Conservation (phyloP, 35 echinoderm and acorn worm genomes). For the Chiridota heheva region DNA sequence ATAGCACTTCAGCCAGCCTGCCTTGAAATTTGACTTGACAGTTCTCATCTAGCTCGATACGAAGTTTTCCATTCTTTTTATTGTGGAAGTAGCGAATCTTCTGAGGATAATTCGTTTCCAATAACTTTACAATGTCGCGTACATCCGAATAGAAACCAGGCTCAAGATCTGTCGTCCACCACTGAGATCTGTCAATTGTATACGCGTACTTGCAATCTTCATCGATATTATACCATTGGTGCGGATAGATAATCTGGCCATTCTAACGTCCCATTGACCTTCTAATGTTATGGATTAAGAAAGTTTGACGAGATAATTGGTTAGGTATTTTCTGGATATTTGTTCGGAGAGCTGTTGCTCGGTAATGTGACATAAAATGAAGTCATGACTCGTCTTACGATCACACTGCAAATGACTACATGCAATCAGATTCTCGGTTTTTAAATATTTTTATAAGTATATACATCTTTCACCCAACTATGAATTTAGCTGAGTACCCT, state of each 20-base stretch:
- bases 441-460: no score
- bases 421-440: no score
- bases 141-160: no score
- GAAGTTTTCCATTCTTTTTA: slow-evolving; percentile 17
- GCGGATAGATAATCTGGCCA: slow-evolving; percentile 22
- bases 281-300: slow-evolving; percentile 17
- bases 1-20: slow-evolving; percentile 18
- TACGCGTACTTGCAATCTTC: neutral
- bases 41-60: neutral
- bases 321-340: slow-evolving; percentile 33
- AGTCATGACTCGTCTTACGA: no score
- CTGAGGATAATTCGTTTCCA: no score
- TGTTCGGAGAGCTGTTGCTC: slow-evolving; percentile 17
- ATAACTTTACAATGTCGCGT: no score
- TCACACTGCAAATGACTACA: neutral
- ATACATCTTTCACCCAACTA: slow-evolving; percentile 67
- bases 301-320: slow-evolving; percentile 40
- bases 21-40: slow-evolving; percentile 10
- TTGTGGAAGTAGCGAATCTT: no score
- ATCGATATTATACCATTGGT: slow-evolving; percentile 42
- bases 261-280: slow-evolving; percentile 25
- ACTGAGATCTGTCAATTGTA: neutral
- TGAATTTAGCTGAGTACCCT: slow-evolving; percentile 72
- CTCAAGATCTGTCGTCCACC: neutral
- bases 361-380: slow-evolving; percentile 23